Evolutionary conservation across 92 coral and sea anemone genomes (phyloP).

Genomic region (Porites evermanni): DNA sequence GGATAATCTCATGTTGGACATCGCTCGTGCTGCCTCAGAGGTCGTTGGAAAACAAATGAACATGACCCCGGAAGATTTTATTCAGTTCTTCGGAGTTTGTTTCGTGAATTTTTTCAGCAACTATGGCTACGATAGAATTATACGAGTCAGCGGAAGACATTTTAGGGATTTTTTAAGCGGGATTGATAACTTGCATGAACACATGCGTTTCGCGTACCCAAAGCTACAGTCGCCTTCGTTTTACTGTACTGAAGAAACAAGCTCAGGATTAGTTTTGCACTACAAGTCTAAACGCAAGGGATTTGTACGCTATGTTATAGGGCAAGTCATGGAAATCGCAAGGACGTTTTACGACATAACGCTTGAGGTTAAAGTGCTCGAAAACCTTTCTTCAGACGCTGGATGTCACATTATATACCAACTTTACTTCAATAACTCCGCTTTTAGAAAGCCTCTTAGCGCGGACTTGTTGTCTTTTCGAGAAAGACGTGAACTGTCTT

Average conservation of each 20-base stretch:
- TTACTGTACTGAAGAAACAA: constrained; percentile 82
- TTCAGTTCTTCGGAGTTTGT: constrained; percentile 74
- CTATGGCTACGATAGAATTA: constrained; percentile 80
- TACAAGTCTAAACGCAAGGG: constrained; percentile 76
- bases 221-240: constrained; percentile 80
- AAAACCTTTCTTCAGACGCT: constrained; percentile 17
- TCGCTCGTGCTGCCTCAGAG: constrained; percentile 69
- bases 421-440: constrained; percentile 70
- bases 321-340: constrained; percentile 80
- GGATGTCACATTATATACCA: constrained; percentile 63
- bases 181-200: constrained; percentile 83
- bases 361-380: constrained; percentile 57
- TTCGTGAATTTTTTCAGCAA: constrained; percentile 87
- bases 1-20: constrained; percentile 64
- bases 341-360: constrained; percentile 63
- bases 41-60: constrained; percentile 63
- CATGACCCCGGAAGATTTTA: constrained; percentile 67
- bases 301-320: constrained; percentile 74
- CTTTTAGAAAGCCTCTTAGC: constrained; percentile 43
- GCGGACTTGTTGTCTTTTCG: constrained; percentile 50
- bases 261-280: constrained; percentile 73
- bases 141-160: constrained; percentile 72
- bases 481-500: constrained; percentile 38
- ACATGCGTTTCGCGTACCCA: constrained; percentile 88
- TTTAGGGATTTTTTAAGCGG: constrained; percentile 75